These are phyloP conservation scores for Cydia splendana DNA, from an alignment of 1,140 invertebrate species.

Conservation along the genomic window DNA sequence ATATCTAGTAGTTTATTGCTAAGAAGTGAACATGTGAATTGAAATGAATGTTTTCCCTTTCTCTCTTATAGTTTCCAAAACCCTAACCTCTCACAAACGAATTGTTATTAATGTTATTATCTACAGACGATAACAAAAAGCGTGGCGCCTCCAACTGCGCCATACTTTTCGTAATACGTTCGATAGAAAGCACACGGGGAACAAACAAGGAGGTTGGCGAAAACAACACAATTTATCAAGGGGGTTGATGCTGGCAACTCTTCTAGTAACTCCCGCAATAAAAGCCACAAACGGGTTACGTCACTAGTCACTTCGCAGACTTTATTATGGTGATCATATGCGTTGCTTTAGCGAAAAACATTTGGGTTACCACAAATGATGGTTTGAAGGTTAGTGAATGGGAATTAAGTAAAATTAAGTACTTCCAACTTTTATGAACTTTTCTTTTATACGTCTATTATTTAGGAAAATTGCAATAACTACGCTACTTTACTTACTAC, in stretches of 20 bases:
- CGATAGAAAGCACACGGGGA: conserved; percentile 51
- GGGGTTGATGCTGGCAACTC: conserved; percentile 64
- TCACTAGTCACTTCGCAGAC: conserved; percentile 59
- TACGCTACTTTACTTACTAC: too few species aligned
- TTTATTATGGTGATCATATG: conserved; percentile 58
- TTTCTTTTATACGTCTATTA: neutral
- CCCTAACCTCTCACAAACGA: neutral
- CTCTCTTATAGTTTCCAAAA: neutral
- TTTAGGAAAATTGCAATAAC: too few species aligned
- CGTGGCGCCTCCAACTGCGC: conserved; percentile 42
- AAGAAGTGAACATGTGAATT: neutral
- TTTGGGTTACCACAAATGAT: neutral
- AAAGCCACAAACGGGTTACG: conserved; percentile 56
- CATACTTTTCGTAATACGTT: conserved; percentile 38
- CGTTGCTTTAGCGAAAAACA: neutral
- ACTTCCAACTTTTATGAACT: too few species aligned
- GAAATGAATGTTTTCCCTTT: neutral
- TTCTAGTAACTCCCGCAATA: conserved; percentile 65
- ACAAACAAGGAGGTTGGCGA: conserved; percentile 69
- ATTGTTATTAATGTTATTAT: conserved; percentile 3
- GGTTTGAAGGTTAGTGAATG: neutral
- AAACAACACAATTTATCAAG: conserved; percentile 77
- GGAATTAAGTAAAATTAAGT: neutral
- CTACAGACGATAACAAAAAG: conserved; percentile 31
- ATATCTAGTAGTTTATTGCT: too few species aligned